phyloP scores from a whole-genome alignment of 1,140 invertebrate genomes.

The Pseudomyrmex sp. region DNA sequence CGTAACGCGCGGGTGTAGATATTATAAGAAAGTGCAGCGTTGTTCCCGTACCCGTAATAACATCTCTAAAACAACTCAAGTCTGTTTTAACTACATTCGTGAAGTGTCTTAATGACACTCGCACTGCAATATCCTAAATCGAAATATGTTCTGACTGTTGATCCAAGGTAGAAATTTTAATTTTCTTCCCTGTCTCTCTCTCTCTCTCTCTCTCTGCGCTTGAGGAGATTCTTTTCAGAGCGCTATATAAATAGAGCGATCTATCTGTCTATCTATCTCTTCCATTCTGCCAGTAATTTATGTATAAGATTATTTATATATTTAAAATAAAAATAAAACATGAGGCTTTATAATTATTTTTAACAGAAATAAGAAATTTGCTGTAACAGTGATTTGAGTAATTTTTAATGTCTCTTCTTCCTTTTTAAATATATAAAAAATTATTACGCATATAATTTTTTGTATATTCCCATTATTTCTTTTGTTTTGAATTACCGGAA shows the following conservation, averaged over 20 bases:
- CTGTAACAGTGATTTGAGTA: not conserved
- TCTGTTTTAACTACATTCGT: not conserved
- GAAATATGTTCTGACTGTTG: not conserved
- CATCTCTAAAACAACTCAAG: slow-evolving; percentile 31
- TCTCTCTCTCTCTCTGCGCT: too few species aligned
- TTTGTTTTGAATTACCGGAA: too few species aligned
- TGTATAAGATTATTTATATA: too few species aligned
- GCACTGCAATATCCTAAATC: slow-evolving; percentile 13
- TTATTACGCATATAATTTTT: not conserved
- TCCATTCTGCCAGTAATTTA: too few species aligned
- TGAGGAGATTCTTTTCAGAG: too few species aligned
- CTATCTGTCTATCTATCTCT: too few species aligned
- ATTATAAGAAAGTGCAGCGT: slow-evolving; percentile 60
- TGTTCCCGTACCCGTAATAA: slow-evolving; percentile 57
- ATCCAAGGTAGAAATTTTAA: not conserved
- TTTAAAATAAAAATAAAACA: too few species aligned
- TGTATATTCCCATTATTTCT: too few species aligned
- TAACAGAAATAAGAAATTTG: not conserved
- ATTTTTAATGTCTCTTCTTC: not conserved
- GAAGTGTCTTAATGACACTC: slow-evolving; percentile 32
- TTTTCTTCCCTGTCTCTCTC: not conserved
- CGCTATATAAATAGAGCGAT: too few species aligned
- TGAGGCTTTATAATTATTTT: not conserved
- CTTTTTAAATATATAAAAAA: not conserved
- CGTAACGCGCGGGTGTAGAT: slow-evolving; percentile 49